phyloP scores from a whole-genome alignment of 2,113 vertebrate species.

The Azemiops feae region DNA sequence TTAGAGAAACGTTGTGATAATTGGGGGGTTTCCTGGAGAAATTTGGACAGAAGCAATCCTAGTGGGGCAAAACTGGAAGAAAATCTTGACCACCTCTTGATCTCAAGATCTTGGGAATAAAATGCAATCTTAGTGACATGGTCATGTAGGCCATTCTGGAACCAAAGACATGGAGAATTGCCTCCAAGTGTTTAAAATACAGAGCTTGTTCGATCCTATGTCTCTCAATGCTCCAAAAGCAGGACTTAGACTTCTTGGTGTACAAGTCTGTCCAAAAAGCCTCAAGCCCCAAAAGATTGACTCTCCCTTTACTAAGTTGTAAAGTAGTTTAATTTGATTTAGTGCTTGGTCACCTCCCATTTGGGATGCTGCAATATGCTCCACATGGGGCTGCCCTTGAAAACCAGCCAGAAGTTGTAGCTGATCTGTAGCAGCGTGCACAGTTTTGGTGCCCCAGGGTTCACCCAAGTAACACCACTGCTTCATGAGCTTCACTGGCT shows the following conservation, averaged over 20 bases:
- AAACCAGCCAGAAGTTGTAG: not conserved
- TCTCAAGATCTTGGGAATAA: not conserved
- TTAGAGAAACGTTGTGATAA: not conserved
- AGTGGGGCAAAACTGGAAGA: not conserved
- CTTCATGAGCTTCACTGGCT: not conserved
- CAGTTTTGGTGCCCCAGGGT: not conserved
- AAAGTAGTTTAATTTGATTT: not conserved
- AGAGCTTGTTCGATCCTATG: not conserved
- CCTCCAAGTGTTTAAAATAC: not conserved
- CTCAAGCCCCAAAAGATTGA: not conserved
- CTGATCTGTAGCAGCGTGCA: not conserved
- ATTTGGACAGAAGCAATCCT: not conserved
- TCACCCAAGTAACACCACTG: not conserved
- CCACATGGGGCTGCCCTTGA: no score
- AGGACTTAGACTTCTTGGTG: not conserved
- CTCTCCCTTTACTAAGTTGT: not conserved
- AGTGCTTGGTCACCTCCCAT: not conserved
- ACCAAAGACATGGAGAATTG: not conserved
- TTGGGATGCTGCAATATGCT: no score
- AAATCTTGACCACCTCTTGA: not conserved
- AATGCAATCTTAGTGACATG: not conserved
- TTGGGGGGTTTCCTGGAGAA: not conserved
- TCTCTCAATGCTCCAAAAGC: not conserved
- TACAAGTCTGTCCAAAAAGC: not conserved
- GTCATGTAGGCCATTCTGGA: not conserved